Percentiles rank a stretch among this genome's conserved stretches.
Conservation (phyloP, 1,140 invertebrate genomes). For the Bombus pyrosoma region DNA sequence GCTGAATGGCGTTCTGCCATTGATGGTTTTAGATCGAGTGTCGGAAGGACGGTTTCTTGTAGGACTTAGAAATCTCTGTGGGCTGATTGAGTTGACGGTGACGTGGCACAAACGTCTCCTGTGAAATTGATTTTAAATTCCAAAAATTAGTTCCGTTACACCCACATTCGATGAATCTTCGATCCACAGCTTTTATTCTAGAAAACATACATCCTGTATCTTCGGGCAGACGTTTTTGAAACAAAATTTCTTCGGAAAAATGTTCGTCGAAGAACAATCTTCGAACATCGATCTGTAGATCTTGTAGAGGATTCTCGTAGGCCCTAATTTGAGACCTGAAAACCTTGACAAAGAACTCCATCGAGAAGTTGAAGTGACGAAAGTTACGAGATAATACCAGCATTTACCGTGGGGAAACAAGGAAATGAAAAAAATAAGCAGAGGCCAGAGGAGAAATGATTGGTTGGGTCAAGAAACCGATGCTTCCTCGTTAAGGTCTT, state of each 20-base stretch:
- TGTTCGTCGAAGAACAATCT: neutral
- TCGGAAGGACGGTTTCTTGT: neutral
- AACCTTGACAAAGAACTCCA: neutral
- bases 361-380: slow-evolving; percentile 11
- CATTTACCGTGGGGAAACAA: neutral
- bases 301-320: too few species aligned
- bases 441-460: slow-evolving; percentile 13
- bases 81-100: slow-evolving; percentile 4
- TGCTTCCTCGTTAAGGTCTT: slow-evolving; percentile 69
- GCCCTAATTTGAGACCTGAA: neutral
- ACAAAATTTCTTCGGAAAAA: neutral
- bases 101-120: slow-evolving; percentile 6
- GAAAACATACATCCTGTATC: neutral
- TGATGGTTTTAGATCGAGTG: neutral
- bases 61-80: neutral
- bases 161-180: slow-evolving; percentile 2
- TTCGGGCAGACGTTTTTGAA: neutral
- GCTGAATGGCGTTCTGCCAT: neutral
- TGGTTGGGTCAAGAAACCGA: slow-evolving; percentile 51
- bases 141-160: slow-evolving; percentile 33
- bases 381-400: slow-evolving; percentile 10
- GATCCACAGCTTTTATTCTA: neutral
- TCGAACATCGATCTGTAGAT: neutral
- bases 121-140: slow-evolving; percentile 46
- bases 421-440: neutral